Conservation (phyloP, 2,797 vertebrate genomes). For the Brachyrhaphis roseni region DNA sequence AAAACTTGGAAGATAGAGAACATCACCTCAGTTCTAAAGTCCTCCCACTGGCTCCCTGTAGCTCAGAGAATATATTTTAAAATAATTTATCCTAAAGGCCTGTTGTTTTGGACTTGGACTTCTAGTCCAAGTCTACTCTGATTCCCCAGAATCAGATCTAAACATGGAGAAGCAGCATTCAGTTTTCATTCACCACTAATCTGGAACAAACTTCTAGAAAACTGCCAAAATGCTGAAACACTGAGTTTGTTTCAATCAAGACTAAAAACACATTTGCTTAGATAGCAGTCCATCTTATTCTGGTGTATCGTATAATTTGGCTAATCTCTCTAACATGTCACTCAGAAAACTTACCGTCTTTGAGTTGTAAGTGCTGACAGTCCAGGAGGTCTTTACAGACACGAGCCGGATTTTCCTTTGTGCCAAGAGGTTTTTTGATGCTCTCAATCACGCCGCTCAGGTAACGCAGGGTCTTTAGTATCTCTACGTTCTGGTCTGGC, state of each 20-base stretch:
- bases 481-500: conserved; percentile 86
- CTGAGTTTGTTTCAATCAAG: neutral
- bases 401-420: conserved; percentile 91
- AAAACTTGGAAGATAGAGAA: neutral
- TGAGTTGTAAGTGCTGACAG: conserved; percentile 84
- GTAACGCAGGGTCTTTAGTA: conserved; percentile 91
- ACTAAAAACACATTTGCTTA: neutral
- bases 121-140: neutral
- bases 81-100: neutral
- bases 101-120: no score
- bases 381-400: conserved; percentile 94
- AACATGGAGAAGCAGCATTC: neutral
- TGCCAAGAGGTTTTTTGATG: conserved; percentile 93
- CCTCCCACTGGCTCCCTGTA: neutral
- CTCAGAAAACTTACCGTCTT: conserved; percentile 83
- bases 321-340: neutral
- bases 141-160: neutral
- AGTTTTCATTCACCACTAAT: neutral
- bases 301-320: neutral
- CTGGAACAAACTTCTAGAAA: neutral
- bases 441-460: conserved; percentile 89
- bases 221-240: neutral
- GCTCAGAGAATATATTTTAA: neutral
- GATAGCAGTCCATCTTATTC: neutral
- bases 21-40: neutral